A percentile compares a stretch with the other conserved stretches of the same genome.
phyloP scores from a whole-genome alignment of 2,113 vertebrate species.

The Callaeas wilsoni region DNA sequence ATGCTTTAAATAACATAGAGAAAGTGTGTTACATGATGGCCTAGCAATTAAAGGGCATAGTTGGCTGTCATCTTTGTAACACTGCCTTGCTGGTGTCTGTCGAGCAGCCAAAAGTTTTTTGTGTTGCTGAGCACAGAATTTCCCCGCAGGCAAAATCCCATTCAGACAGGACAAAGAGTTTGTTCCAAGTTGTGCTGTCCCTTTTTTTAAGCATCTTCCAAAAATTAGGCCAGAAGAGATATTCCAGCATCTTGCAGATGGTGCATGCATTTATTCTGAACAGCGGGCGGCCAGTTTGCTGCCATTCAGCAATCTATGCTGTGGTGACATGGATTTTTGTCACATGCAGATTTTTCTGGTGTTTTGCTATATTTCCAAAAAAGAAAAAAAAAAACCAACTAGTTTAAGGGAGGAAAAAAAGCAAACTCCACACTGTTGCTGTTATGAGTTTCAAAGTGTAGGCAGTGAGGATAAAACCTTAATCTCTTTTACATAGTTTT shows the following conservation, averaged over 20 bases:
- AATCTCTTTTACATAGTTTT: neutral
- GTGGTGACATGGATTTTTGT: neutral
- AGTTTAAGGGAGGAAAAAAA: neutral
- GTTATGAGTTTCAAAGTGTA: neutral
- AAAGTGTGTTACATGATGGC: neutral
- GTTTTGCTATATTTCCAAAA: neutral
- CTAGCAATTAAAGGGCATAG: neutral
- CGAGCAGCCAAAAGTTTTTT: neutral
- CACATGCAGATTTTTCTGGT: neutral
- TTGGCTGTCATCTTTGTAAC: neutral
- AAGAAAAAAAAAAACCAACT: neutral
- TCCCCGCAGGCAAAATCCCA: neutral
- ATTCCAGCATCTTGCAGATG: neutral
- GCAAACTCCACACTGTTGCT: neutral
- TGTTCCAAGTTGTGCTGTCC: neutral
- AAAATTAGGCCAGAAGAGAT: neutral
- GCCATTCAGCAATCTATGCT: neutral
- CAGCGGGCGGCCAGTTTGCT: neutral
- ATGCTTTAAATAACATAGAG: slow-evolving; percentile 3
- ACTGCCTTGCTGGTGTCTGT: neutral
- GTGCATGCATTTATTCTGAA: neutral
- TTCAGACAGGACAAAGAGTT: neutral
- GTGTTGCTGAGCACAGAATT: neutral
- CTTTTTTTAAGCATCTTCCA: neutral
- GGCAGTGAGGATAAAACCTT: neutral